These are phyloP conservation scores for Toxostoma redivivum DNA, from an alignment of 2,113 vertebrate species.

Conservation along the genomic window DNA sequence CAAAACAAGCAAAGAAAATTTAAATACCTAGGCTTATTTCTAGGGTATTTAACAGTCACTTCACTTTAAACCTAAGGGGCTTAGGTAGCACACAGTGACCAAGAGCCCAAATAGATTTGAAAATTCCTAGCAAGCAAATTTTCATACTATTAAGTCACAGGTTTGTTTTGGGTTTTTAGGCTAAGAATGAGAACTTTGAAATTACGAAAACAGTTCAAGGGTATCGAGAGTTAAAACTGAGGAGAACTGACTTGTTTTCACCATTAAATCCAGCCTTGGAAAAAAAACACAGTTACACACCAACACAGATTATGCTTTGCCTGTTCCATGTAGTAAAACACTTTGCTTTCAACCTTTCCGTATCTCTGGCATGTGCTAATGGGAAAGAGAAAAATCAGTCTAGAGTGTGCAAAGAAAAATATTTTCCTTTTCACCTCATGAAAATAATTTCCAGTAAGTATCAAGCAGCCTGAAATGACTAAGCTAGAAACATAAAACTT, in stretches of 20 bases:
- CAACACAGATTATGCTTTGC: neutral
- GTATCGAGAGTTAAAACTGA: neutral
- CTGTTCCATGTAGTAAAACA: neutral
- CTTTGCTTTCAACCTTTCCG: neutral
- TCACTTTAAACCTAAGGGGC: neutral
- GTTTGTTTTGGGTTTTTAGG: neutral
- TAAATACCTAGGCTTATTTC: neutral
- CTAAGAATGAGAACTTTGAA: neutral
- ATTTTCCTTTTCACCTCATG: neutral
- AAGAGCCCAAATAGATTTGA: fast-evolving
- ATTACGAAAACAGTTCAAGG: neutral
- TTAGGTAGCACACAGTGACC: neutral
- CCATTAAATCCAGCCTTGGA: neutral
- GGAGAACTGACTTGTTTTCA: neutral
- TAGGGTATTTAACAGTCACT: neutral
- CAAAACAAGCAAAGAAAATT: neutral
- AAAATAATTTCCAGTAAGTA: neutral
- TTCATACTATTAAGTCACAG: neutral
- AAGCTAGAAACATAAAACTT: neutral
- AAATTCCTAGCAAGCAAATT: neutral
- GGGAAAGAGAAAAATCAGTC: neutral
- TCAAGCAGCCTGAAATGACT: neutral
- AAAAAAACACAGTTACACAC: neutral
- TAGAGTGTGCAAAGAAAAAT: neutral
- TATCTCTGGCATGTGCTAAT: neutral